A percentile compares a stretch with the other conserved stretches of the same genome.
phyloP scores from a whole-genome alignment of 2,797 vertebrate species.

The Danionella dracula region DNA sequence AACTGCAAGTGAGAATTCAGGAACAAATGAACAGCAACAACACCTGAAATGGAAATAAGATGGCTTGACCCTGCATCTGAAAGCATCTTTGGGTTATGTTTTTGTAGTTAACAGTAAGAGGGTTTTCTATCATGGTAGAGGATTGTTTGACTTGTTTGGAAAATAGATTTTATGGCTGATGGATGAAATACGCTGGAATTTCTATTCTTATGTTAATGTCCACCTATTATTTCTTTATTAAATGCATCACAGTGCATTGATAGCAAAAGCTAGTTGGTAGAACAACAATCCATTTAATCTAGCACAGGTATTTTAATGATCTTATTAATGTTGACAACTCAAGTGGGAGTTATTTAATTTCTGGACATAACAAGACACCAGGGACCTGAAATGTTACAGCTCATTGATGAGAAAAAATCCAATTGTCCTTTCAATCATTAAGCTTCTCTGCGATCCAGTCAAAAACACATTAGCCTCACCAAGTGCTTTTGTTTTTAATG shows the following conservation, averaged over 20 bases:
- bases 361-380: conserved; percentile 22
- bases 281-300: too few species aligned
- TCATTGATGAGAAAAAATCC: conserved; percentile 5
- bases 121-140: neutral
- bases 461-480: neutral
- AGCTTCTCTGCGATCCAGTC: neutral
- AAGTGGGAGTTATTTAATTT: neutral
- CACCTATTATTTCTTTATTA: too few species aligned
- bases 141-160: conserved; percentile 15
- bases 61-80: too few species aligned
- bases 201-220: too few species aligned
- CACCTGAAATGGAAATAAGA: too few species aligned
- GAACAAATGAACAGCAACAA: conserved; percentile 43
- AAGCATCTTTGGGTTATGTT: neutral
- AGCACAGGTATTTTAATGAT: too few species aligned
- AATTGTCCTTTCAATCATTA: neutral
- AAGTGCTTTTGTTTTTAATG: too few species aligned
- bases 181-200: too few species aligned
- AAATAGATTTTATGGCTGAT: too few species aligned
- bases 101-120: conserved; percentile 33
- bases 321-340: neutral
- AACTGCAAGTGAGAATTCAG: conserved; percentile 43
- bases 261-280: too few species aligned
- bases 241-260: too few species aligned
- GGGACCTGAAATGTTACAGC: conserved; percentile 3